Evolutionary conservation across 2,797 vertebrate genomes (phyloP).

Genomic region (Heliangelus exortis): DNA sequence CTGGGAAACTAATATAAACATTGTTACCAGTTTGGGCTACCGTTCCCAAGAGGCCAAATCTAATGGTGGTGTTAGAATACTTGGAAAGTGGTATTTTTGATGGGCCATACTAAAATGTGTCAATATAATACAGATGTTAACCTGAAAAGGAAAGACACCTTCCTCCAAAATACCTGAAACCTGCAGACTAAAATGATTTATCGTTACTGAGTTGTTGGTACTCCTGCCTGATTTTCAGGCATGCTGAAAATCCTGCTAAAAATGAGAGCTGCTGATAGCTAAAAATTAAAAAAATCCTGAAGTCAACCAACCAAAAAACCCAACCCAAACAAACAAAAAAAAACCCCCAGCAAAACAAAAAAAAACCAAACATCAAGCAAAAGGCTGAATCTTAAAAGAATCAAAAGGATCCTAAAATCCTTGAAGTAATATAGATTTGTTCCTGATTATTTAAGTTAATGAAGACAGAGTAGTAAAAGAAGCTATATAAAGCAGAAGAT

Average conservation of each 20-base stretch:
- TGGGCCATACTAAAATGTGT: background rate
- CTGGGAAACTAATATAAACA: background rate
- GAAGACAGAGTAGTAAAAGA: background rate
- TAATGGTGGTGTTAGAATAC: background rate
- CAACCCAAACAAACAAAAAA: background rate
- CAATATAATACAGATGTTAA: background rate
- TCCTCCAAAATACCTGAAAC: background rate
- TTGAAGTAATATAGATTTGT: background rate
- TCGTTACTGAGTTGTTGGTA: background rate
- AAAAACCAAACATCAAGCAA: background rate
- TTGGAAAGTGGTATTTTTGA: background rate
- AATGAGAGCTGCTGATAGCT: background rate
- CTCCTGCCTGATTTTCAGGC: background rate
- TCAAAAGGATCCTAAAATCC: background rate
- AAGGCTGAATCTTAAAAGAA: background rate
- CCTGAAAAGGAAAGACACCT: background rate
- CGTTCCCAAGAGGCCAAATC: background rate
- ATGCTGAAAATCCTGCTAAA: background rate
- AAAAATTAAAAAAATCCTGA: background rate
- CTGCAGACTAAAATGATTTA: background rate
- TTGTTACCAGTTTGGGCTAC: background rate
- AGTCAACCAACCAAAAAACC: background rate
- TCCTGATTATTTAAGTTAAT: background rate
- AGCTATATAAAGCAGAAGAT: background rate
- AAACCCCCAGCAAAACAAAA: background rate